A percentile compares a stretch with the other conserved stretches of the same genome.
phyloP scores from a whole-genome alignment of 2,113 vertebrate species.

The Setophaga kirtlandii region DNA sequence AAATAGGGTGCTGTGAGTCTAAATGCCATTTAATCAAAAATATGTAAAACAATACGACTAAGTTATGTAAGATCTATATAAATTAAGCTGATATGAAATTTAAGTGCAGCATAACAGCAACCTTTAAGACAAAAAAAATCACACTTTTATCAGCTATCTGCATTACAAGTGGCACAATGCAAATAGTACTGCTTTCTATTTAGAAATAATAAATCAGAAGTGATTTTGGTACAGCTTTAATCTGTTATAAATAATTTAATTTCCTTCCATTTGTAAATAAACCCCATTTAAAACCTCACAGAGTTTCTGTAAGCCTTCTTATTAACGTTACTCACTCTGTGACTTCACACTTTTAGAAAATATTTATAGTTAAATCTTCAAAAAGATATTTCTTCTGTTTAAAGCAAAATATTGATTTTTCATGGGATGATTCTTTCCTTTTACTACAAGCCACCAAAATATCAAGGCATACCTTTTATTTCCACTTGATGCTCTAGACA shows the following conservation, averaged over 20 bases:
- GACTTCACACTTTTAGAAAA: neutral
- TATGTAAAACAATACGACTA: neutral
- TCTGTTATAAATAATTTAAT: neutral
- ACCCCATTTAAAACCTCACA: neutral
- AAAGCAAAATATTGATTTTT: neutral
- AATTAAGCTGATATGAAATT: neutral
- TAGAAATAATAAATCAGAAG: neutral
- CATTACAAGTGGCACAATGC: neutral
- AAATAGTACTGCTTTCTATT: neutral
- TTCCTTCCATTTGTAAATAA: slow-evolving; percentile 1
- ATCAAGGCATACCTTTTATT: neutral
- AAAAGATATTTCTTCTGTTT: neutral
- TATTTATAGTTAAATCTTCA: neutral
- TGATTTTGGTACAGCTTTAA: neutral
- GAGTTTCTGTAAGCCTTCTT: neutral
- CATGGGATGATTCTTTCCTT: neutral
- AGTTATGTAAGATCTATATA: neutral
- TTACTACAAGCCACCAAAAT: neutral
- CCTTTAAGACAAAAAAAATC: neutral
- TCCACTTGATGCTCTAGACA: neutral
- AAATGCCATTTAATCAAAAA: neutral
- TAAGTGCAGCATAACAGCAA: neutral
- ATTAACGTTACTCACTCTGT: neutral
- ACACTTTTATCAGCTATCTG: neutral
- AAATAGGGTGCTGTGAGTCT: neutral